Conservation (phyloP, 2,888 invertebrate species). For the Lumbricus terrestris region DNA sequence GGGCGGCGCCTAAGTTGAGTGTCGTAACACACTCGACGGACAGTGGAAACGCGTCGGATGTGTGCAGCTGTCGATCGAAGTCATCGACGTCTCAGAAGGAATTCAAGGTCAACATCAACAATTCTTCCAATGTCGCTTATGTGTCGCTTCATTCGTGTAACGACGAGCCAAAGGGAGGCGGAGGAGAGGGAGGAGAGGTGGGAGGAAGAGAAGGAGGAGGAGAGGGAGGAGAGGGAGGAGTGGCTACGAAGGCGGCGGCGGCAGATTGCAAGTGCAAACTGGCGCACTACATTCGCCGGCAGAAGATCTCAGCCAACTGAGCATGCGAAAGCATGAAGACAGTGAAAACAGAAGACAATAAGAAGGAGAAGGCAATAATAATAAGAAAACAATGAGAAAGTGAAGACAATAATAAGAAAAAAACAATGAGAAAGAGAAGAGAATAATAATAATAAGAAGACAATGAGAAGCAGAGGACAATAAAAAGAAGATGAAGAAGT, state of each 20-base stretch:
- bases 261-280: slow-evolving; percentile 6
- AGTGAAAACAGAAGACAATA: background rate
- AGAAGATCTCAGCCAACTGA: background rate
- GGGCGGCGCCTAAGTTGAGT: background rate
- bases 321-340: too few species aligned
- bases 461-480: too few species aligned
- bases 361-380: background rate
- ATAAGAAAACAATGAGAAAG: too few species aligned
- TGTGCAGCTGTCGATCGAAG: background rate
- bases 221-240: background rate
- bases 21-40: background rate
- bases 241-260: background rate
- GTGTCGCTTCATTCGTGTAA: too few species aligned
- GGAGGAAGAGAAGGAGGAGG: background rate
- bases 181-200: background rate
- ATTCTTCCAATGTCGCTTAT: too few species aligned
- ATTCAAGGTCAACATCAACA: background rate
- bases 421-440: too few species aligned
- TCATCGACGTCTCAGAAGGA: background rate
- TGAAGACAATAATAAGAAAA: too few species aligned
- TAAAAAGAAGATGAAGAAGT: too few species aligned
- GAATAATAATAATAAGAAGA: too few species aligned
- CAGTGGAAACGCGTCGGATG: background rate
- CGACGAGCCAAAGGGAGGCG: background rate
- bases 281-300: background rate